Conservation (phyloP, 2,888 invertebrate species). For the Cephus runcator region DNA sequence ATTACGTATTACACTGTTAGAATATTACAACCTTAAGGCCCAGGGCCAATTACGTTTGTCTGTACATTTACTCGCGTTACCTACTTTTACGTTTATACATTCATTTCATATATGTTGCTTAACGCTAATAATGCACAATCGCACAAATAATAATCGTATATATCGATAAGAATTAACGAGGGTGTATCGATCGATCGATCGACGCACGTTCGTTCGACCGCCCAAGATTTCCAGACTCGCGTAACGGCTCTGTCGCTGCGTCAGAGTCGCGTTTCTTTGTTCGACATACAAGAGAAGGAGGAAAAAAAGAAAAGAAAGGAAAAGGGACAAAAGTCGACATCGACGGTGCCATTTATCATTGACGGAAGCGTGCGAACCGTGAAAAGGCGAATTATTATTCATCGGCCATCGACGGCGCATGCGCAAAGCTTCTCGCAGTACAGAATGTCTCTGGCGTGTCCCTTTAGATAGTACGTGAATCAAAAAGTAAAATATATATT, state of each 20-base stretch:
- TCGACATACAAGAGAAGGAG: neutral
- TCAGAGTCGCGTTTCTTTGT: neutral
- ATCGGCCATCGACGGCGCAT: neutral
- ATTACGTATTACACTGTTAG: neutral
- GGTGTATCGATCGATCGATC: neutral
- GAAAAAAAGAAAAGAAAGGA: neutral
- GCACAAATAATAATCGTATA: neutral
- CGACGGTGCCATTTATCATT: constrained; percentile 1
- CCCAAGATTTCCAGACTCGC: neutral
- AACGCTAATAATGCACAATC: neutral
- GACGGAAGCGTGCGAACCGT: constrained; percentile 4
- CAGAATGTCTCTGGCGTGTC: neutral
- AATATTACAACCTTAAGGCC: neutral
- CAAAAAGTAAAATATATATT: neutral
- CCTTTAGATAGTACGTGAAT: neutral
- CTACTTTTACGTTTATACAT: neutral
- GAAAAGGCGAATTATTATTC: constrained; percentile 4
- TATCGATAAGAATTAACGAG: neutral
- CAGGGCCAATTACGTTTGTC: neutral
- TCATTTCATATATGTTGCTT: neutral
- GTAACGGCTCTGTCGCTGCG: neutral
- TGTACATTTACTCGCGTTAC: neutral
- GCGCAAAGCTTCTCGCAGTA: neutral
- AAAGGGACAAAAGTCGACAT: neutral
- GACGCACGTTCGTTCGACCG: no score